phyloP scores from a whole-genome alignment of 35 echinoderm and acorn worm genomes.

The Heliocidaris erythrogramma region DNA sequence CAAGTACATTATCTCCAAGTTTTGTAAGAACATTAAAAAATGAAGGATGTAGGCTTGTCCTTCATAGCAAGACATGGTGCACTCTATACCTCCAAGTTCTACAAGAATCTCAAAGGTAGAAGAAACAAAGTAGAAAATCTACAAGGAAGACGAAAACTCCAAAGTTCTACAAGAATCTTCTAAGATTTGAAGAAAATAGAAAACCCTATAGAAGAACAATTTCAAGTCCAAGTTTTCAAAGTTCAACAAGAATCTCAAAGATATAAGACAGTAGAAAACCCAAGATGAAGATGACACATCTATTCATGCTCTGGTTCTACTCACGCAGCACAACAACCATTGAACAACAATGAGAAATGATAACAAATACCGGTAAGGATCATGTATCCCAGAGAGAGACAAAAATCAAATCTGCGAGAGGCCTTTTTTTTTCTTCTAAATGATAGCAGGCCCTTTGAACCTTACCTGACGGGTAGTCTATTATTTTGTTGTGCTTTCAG shows the following conservation, averaged over 20 bases:
- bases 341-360: not conserved
- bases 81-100: too few relatives aligned
- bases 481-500: not conserved
- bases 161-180: too few relatives aligned
- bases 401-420: not conserved
- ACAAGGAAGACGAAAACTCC: too few relatives aligned
- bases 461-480: not conserved
- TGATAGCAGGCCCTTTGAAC: not conserved
- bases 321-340: not conserved
- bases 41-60: too few relatives aligned
- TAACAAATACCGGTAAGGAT: conserved; percentile 9
- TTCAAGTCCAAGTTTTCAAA: not conserved
- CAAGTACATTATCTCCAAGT: too few relatives aligned
- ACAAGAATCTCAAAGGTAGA: too few relatives aligned
- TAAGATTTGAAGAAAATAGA: too few relatives aligned
- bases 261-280: not conserved
- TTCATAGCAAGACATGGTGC: too few relatives aligned
- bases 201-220: too few relatives aligned
- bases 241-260: not conserved
- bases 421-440: not conserved
- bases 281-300: not conserved
- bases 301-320: not conserved
- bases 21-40: too few relatives aligned
- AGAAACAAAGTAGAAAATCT: too few relatives aligned
- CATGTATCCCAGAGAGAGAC: not conserved